phyloP scores from a whole-genome alignment of 1,140 invertebrate genomes.

The Himalopsyche phryganea region DNA sequence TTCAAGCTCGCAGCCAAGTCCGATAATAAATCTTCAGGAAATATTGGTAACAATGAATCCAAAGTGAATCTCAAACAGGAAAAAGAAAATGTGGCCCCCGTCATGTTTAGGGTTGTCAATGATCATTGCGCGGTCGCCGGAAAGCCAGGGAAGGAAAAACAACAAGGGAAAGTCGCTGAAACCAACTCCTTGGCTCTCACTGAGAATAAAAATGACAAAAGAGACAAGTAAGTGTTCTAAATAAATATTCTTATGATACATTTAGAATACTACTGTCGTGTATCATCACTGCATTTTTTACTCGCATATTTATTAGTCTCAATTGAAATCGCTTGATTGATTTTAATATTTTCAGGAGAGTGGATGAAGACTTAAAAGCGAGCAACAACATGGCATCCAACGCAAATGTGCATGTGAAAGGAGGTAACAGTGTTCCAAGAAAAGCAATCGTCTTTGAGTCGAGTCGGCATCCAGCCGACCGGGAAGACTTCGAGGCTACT shows the following conservation, averaged over 20 bases:
- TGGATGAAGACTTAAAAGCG: slow-evolving; percentile 20
- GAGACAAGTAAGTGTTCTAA: slow-evolving; percentile 42
- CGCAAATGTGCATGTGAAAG: slow-evolving; percentile 8
- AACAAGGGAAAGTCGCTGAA: not conserved
- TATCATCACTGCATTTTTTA: too few relatives aligned
- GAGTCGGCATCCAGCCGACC: slow-evolving; percentile 60
- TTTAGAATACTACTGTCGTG: too few relatives aligned
- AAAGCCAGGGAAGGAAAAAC: slow-evolving; percentile 20
- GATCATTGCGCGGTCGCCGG: slow-evolving; percentile 37
- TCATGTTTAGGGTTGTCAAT: slow-evolving; percentile 6
- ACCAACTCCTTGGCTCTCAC: slow-evolving; percentile 6
- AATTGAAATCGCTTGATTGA: too few relatives aligned
- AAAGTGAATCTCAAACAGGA: slow-evolving; percentile 39
- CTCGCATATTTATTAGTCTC: too few relatives aligned
- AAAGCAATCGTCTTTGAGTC: slow-evolving; percentile 58
- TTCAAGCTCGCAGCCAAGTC: slow-evolving; percentile 39
- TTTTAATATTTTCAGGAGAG: slow-evolving; percentile 9
- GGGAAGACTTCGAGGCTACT: slow-evolving; percentile 67
- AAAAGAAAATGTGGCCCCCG: slow-evolving; percentile 51
- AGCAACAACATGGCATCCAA: not conserved
- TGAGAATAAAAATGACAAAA: slow-evolving; percentile 38
- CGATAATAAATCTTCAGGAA: slow-evolving; percentile 35
- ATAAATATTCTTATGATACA: too few relatives aligned
- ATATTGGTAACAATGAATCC: not conserved
- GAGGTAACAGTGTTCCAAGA: slow-evolving; percentile 8